Percentiles rank a stretch among this genome's conserved stretches.
Evolutionary conservation across 2,888 invertebrate species (phyloP).

Genomic region (Meganola albula): DNA sequence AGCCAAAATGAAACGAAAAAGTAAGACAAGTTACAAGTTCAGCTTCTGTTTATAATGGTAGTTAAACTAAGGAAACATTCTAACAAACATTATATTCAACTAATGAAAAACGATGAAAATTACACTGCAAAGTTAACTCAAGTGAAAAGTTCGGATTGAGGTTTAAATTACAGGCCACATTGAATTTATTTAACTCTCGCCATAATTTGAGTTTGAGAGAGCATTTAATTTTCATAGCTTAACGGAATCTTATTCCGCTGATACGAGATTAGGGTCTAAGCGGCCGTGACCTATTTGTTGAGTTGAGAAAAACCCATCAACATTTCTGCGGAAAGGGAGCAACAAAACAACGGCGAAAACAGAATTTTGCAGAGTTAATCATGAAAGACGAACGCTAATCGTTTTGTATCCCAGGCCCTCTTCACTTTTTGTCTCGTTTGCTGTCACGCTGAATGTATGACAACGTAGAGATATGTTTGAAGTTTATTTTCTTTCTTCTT

Average conservation of each 20-base stretch:
- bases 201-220: constrained; percentile 53
- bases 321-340: constrained; percentile 29
- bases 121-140: constrained; percentile 33
- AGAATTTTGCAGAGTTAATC: constrained; percentile 50
- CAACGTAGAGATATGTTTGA: constrained; percentile 33
- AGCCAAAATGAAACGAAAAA: too few species aligned
- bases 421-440: constrained; percentile 44
- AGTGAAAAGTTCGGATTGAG: constrained; percentile 45
- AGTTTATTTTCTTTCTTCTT: constrained; percentile 27
- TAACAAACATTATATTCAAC: too few species aligned
- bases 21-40: too few species aligned
- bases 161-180: constrained; percentile 46
- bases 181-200: constrained; percentile 56
- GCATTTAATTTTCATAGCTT: constrained; percentile 61
- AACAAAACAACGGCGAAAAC: constrained; percentile 36
- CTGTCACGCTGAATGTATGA: constrained; percentile 32
- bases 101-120: constrained; percentile 25
- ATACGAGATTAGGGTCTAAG: constrained; percentile 58
- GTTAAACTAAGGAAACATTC: too few species aligned
- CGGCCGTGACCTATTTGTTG: constrained; percentile 58
- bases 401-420: constrained; percentile 37
- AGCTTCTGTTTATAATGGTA: too few species aligned
- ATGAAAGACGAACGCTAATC: constrained; percentile 51
- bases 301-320: constrained; percentile 40
- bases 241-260: constrained; percentile 53